phyloP scores from a whole-genome alignment of 2,888 invertebrate genomes.

The Leptogaster cylindrica region DNA sequence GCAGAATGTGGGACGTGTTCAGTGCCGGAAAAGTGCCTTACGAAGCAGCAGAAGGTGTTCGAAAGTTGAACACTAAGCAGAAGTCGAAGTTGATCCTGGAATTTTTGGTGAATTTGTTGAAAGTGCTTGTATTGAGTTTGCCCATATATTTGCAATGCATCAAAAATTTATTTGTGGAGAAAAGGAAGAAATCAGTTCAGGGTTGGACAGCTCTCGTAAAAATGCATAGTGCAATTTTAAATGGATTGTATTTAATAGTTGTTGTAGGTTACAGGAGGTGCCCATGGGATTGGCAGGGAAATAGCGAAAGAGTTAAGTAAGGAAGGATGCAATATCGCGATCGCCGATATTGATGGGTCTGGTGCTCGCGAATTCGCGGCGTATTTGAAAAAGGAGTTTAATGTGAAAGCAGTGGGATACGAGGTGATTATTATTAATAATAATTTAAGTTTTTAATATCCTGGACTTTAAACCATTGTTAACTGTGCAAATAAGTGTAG shows the following conservation, averaged over 20 bases:
- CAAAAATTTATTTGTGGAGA: neutral
- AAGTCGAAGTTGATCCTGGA: neutral
- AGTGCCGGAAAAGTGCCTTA: conserved; percentile 47
- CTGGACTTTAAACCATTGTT: no score
- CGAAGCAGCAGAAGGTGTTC: conserved; percentile 38
- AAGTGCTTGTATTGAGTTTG: conserved; percentile 14
- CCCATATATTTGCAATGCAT: neutral
- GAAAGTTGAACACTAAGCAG: no score
- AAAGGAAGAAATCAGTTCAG: neutral
- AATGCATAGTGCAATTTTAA: no score
- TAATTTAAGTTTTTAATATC: neutral
- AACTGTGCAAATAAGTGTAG: no score
- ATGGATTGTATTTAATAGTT: neutral
- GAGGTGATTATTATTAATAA: conserved; percentile 50
- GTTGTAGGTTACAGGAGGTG: conserved; percentile 62
- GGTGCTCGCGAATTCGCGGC: conserved; percentile 55
- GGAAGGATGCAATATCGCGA: conserved; percentile 61
- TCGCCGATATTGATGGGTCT: conserved; percentile 60
- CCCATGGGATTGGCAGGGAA: conserved; percentile 63
- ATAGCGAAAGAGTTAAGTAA: conserved; percentile 60
- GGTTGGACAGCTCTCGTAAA: conserved; percentile 42
- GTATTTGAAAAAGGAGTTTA: conserved; percentile 52
- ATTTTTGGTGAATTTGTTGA: neutral
- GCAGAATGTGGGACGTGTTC: conserved; percentile 48
- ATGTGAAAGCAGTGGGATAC: conserved; percentile 57